These are phyloP conservation scores for Chionis minor DNA, from an alignment of 2,113 vertebrate species.

Conservation along the genomic window DNA sequence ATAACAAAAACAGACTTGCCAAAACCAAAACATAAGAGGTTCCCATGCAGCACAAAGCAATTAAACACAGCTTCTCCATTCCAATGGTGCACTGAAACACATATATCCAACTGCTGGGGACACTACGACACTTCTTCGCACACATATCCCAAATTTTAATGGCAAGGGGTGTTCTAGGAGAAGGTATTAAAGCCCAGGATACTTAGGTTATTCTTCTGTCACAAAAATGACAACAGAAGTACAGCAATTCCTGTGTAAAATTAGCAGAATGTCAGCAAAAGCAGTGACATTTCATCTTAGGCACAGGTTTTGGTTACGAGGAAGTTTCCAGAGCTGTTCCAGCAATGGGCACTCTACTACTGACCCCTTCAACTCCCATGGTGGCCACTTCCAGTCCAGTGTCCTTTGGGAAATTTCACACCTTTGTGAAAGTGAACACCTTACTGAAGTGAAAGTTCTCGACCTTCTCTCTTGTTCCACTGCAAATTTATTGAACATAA, in stretches of 20 bases:
- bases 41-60: neutral
- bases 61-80: neutral
- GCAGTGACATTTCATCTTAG: constrained; percentile 2
- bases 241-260: neutral
- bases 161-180: neutral
- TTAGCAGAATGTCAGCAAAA: constrained; percentile 4
- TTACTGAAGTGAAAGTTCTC: constrained; percentile 2
- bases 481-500: neutral
- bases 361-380: neutral
- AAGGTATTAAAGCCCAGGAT: neutral
- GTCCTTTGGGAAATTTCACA: constrained; percentile 25
- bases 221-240: neutral
- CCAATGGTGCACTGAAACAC: neutral
- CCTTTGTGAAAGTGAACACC: constrained; percentile 28
- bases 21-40: neutral
- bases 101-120: neutral
- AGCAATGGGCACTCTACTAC: neutral
- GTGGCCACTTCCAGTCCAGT: neutral
- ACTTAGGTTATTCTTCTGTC: neutral
- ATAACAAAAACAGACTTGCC: neutral
- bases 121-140: neutral
- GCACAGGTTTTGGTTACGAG: neutral
- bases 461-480: neutral
- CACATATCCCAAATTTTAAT: neutral
- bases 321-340: neutral